Evolutionary conservation across 2,797 vertebrate genomes (phyloP), one percentile per base, ranked within the genome.

Genomic region (Eidolon dupreanum): DNA sequence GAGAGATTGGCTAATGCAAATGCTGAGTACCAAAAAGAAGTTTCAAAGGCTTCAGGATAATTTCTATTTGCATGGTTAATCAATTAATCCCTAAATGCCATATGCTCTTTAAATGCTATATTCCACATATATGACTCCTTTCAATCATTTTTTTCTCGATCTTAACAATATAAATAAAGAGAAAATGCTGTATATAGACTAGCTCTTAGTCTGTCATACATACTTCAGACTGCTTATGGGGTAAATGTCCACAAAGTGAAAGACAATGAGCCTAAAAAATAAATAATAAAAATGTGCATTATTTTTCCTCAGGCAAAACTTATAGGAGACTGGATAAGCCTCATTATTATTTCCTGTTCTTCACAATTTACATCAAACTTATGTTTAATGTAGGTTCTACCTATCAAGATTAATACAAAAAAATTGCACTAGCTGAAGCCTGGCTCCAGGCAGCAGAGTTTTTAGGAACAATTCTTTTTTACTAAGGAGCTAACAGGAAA

Each of bases 301-400:
- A 11, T 70, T 84, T 74, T 90, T 93, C 77, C 59, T 94, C 73
- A 65, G 77, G 73, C 49, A 46, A 95, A 97, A 95, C 2, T 51
- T 85, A 43, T 2, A 61, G n/a, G 33, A 22, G 38, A 33, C 33
- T 82, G 38, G 68, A 28, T 74, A 71, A 28, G 4, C 22, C 73
- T 86, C 61, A 7, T 57, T 88, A 93, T 87, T 73, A 82, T 83
- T 95, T 87, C 53, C 66, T 88, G 83, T 90, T 94, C 86, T 74
- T 91, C 41, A 33, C 46, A 82, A 94, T 88, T 73, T 96, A 57
- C 31, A 83, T 86, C 63, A 73, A 88, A 66, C 43, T 82, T 81
- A 26, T 11, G 8, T 68, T 68, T 57, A 78, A 82, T 38, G 33
- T n/a, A 41, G 4, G 16, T 53, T 93, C 70, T 91, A 33, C 61